Base-by-base conservation (phyloP, 2,888 invertebrate species). In the Drosophila kokeensis region DNA sequence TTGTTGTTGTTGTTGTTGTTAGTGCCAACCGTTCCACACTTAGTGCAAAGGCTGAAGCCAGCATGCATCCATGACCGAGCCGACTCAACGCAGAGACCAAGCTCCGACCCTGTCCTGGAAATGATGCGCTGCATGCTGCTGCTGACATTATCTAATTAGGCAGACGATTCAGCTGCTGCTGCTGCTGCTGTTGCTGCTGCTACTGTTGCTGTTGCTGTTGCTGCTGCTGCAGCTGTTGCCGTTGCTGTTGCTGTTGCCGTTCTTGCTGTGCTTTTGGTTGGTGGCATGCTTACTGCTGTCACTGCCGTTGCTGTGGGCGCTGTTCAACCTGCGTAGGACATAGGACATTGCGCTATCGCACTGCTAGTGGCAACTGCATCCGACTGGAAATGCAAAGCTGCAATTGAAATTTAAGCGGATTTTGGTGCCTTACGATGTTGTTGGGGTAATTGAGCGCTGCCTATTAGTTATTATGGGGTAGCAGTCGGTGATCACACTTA, bases 111-210 rank as follows among this genome's bases (percentile, higher is more conserved):
- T 32, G 49, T 29, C 30, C 82, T 69, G 67, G 66, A 82, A 82
- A 73, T 73, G 79, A 78, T 52, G 73, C 69, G 69, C 81, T 69
- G 73, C 76, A 64, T 86, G 85, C 83, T 88, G 83, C 69, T 89
- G 83, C 73, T 90, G 89, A 87, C 86, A 89, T 87, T 89, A 90
- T 90, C 90, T 90, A 87, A 87, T 90, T 87, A 90, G 89, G 87
- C 90, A 70, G 76, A 73, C 66, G 74, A 38, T 53, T 65, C 55
- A 57, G 27, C 49, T 29, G 21, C 40, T 38, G 50, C 32, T 40
- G 55, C 42, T 40, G 27, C 29, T 49, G 77, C 66, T n/a, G n/a
- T n/a, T n/a, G n/a, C n/a, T 70, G 24, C 29, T 32, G 21, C 40
- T 24, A 38, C 42, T 34, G 27, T 30, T 49, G n/a, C n/a, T 24